Conservation (phyloP, 2,797 vertebrate genomes). For the Erethizon dorsatum region DNA sequence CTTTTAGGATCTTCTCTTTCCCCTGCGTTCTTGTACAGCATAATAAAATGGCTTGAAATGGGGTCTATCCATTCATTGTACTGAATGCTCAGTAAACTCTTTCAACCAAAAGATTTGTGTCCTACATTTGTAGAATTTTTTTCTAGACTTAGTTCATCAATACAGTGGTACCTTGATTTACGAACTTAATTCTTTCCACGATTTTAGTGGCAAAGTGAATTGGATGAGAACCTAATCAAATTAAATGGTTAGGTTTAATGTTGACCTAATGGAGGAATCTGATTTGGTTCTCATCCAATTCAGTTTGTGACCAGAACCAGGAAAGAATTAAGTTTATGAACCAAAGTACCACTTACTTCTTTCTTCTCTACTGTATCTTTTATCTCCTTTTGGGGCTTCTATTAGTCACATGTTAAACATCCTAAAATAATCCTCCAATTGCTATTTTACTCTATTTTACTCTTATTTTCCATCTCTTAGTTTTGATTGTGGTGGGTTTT, state of each 20-base stretch:
- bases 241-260: background rate
- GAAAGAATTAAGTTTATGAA: background rate
- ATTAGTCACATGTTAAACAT: background rate
- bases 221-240: background rate
- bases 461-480: background rate
- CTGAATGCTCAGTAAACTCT: background rate
- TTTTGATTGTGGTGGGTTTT: background rate
- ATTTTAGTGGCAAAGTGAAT: background rate
- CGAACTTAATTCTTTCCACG: background rate
- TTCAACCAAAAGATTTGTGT: background rate
- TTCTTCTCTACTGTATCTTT: background rate
- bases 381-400: background rate
- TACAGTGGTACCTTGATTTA: background rate
- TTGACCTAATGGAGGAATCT: background rate
- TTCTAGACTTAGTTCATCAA: background rate
- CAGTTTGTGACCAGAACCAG: background rate
- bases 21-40: background rate
- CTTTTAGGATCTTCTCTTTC: background rate
- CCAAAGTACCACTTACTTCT: background rate
- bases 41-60: background rate
- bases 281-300: background rate
- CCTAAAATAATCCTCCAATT: background rate
- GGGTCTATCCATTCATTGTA: background rate
- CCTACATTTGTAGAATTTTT: background rate
- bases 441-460: background rate